Evolutionary conservation across 2,113 vertebrate species (phyloP).

Genomic region (Ciconia boyciana): DNA sequence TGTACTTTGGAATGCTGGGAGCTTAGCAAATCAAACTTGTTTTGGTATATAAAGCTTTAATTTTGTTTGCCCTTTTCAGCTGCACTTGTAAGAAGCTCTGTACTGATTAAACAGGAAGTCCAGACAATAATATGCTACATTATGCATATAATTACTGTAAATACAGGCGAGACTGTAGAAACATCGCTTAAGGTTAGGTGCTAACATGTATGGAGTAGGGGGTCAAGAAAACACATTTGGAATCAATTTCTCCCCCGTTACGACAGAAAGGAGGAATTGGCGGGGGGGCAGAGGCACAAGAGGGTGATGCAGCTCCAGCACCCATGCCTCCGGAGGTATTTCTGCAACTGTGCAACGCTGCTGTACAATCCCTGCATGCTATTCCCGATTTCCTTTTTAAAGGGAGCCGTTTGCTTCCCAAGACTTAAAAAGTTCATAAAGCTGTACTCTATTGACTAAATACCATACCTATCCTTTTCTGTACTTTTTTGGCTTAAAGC

Average conservation of each 20-base stretch:
- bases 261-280: slow-evolving; percentile 45
- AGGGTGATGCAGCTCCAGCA: slow-evolving; percentile 16
- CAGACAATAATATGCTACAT: slow-evolving; percentile 84
- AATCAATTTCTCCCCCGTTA: slow-evolving; percentile 74
- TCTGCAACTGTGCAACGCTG: neutral
- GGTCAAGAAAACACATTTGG: slow-evolving; percentile 77
- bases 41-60: slow-evolving; percentile 87
- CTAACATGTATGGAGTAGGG: slow-evolving; percentile 71
- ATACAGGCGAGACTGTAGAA: slow-evolving; percentile 77
- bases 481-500: neutral
- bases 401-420: slow-evolving; percentile 33
- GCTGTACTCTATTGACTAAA: neutral
- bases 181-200: slow-evolving; percentile 77
- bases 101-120: slow-evolving; percentile 83
- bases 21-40: slow-evolving; percentile 89
- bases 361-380: neutral
- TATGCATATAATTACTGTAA: slow-evolving; percentile 86
- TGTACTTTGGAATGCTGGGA: slow-evolving; percentile 89
- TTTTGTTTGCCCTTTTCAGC: slow-evolving; percentile 86
- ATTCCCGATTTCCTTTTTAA: neutral
- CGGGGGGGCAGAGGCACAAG: neutral
- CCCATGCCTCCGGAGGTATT: slow-evolving; percentile 3
- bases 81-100: slow-evolving; percentile 80
- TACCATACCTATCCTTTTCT: neutral
- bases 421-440: slow-evolving; percentile 1